Conservation (phyloP, 2,888 invertebrate species). For the Leuctra nigra region DNA sequence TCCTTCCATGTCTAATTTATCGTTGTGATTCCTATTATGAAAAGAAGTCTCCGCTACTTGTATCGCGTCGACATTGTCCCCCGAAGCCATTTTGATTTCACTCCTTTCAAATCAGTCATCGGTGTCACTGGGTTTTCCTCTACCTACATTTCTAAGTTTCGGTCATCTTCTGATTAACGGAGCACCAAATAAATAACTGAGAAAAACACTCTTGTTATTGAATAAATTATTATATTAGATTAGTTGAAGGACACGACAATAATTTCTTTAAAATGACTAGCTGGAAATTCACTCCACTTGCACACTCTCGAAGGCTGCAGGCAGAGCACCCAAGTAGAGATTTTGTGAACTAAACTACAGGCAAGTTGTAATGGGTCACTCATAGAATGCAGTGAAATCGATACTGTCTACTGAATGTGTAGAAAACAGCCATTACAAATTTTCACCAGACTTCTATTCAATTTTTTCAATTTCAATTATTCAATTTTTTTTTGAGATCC, state of each 20-base stretch:
- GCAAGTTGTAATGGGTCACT: not conserved
- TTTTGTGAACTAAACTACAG: not conserved
- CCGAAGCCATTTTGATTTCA: constrained; percentile 66
- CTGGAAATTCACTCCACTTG: too few species aligned
- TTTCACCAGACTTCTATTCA: too few species aligned
- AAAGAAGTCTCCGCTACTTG: constrained; percentile 65
- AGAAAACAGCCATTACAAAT: too few species aligned
- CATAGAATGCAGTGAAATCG: too few species aligned
- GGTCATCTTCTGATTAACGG: too few species aligned
- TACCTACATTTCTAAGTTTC: not conserved
- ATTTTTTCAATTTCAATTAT: too few species aligned
- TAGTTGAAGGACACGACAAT: not conserved
- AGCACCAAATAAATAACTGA: not conserved
- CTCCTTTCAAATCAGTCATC: not conserved
- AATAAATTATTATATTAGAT: not conserved
- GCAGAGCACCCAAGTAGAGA: not conserved
- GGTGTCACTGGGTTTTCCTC: not conserved
- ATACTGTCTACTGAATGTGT: too few species aligned
- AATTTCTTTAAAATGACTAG: not conserved
- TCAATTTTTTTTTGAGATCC: too few species aligned
- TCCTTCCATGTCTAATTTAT: constrained; percentile 49
- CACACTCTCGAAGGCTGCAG: not conserved
- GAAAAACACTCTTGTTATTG: not conserved
- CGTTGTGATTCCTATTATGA: constrained; percentile 52
- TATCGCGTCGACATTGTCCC: constrained; percentile 71